Evolutionary conservation across 2,888 invertebrate genomes (phyloP).

Genomic region (Eubasilissa splendida): DNA sequence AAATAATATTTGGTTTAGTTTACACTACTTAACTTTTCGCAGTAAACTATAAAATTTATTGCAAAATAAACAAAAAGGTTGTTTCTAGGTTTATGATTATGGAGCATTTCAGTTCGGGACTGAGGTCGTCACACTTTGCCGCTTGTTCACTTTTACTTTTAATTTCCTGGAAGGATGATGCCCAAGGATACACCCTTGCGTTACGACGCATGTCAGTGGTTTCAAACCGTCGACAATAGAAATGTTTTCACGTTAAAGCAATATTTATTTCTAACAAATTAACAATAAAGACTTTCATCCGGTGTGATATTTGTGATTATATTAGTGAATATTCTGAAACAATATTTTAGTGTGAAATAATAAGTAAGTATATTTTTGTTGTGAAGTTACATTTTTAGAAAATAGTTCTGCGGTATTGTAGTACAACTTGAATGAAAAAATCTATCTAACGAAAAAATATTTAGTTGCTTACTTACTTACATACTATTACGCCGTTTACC

Average conservation of each 20-base stretch:
- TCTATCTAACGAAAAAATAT: not conserved
- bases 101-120: slow-evolving; percentile 26
- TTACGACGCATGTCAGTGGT: not conserved
- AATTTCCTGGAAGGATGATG: slow-evolving; percentile 52
- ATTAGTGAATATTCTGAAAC: no score
- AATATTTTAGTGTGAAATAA: not conserved
- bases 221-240: not conserved
- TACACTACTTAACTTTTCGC: not conserved
- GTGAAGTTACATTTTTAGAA: not conserved
- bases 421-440: not conserved
- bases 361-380: not conserved
- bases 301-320: no score
- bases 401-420: not conserved
- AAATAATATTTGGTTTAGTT: no score
- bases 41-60: slow-evolving; percentile 29
- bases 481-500: no score
- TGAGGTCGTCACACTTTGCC: slow-evolving; percentile 52
- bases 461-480: no score
- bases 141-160: slow-evolving; percentile 58
- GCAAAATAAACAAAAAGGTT: slow-evolving; percentile 17
- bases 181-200: slow-evolving; percentile 30
- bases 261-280: no score
- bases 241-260: no score
- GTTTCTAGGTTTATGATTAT: slow-evolving; percentile 30
- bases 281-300: no score